Conservation (phyloP, 2,888 invertebrate genomes). For the Dascillus cervinus region DNA sequence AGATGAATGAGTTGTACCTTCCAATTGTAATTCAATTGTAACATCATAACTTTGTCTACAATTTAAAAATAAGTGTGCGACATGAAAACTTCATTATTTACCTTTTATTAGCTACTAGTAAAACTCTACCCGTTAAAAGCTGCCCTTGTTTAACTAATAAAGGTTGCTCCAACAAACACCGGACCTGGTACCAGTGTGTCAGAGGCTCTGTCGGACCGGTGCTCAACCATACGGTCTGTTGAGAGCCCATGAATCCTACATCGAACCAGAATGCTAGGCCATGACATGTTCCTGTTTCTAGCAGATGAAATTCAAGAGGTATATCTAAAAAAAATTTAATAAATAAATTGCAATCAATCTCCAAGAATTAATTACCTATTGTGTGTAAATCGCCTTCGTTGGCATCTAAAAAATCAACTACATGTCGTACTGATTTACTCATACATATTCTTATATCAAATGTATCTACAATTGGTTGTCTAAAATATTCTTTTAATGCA, state of each 20-base stretch:
- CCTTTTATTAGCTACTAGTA: conserved; percentile 88
- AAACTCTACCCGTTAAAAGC: conserved; percentile 76
- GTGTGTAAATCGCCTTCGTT: conserved; percentile 89
- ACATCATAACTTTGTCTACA: conserved; percentile 95
- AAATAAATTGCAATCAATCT: no score
- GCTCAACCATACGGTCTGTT: conserved; percentile 90
- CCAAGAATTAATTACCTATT: conserved; percentile 60
- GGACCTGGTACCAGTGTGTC: conserved; percentile 99
- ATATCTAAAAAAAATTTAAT: conserved; percentile 53
- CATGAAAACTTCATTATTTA: conserved; percentile 27
- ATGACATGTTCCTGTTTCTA: conserved; percentile 91
- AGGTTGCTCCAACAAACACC: conserved; percentile 89
- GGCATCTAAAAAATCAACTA: conserved; percentile 88
- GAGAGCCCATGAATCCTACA: conserved; percentile 88
- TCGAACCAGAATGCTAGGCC: conserved; percentile 99
- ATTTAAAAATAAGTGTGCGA: conserved; percentile 9
- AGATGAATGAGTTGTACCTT: conserved; percentile 79
- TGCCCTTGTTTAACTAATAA: conserved; percentile 94
- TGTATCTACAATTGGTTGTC: conserved; percentile 96
- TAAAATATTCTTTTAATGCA: conserved; percentile 95
- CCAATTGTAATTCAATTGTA: conserved; percentile 86
- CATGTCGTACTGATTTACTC: conserved; percentile 87
- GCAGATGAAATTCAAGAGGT: conserved; percentile 85
- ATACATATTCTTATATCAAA: conserved; percentile 97
- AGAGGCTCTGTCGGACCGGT: conserved; percentile 96